Percentiles rank a stretch among this genome's conserved stretches.
Conservation (phyloP, 2,888 invertebrate genomes). For the Protodeltote pygarga region DNA sequence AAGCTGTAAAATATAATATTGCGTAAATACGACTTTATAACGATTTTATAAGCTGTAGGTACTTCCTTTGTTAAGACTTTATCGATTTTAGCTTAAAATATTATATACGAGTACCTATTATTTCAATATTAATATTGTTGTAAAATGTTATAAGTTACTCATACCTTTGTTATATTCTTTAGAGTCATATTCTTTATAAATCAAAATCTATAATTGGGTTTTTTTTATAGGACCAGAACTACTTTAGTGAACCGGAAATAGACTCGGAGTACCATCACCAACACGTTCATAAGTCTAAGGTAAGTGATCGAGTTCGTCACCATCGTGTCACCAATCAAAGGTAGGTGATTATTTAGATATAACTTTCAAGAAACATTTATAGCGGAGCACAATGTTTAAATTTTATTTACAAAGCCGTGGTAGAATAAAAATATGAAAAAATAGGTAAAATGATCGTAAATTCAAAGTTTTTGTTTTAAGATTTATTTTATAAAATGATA, state of each 20-base stretch:
- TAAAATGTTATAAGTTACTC: no score
- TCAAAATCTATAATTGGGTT: not conserved
- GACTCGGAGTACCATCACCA: constrained; percentile 97
- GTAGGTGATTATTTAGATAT: not conserved
- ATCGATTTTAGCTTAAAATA: no score
- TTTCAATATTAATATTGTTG: no score
- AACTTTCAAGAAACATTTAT: not conserved
- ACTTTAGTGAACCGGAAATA: constrained; percentile 98
- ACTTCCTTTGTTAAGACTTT: no score
- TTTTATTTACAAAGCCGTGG: not conserved
- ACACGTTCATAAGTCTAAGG: constrained; percentile 97
- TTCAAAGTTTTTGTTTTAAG: constrained; percentile 10
- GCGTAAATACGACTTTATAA: no score
- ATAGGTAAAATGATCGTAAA: not conserved
- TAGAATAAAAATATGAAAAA: no score
- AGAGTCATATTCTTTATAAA: not conserved
- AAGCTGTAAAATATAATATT: no score
- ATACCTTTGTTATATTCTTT: no score
- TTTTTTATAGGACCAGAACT: constrained; percentile 91
- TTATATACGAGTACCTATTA: no score
- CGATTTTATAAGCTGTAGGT: no score
- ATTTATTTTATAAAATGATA: constrained; percentile 65
- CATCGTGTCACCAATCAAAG: not conserved
- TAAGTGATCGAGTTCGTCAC: constrained; percentile 82
- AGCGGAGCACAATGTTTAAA: not conserved